Base-by-base conservation (phyloP, 2,888 invertebrate species). In the Copidosoma aretas region DNA sequence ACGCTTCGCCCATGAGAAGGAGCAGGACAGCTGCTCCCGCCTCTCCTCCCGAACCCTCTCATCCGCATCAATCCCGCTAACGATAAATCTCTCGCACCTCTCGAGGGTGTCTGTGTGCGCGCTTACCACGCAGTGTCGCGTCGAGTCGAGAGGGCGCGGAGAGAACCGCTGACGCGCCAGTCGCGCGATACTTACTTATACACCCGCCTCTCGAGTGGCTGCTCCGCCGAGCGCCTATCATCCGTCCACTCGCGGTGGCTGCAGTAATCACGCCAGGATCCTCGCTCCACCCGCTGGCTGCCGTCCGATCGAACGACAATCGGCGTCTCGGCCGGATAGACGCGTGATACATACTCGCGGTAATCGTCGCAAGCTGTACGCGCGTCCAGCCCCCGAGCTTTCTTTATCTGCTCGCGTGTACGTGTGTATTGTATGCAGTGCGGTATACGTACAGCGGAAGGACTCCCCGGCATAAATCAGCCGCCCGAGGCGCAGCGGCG, bases 81-180 rank as follows among this genome's bases (percentile, higher is more conserved):
- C 32, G 25, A 46, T 25, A 49, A 60, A 60, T 60, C 58, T 41
- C 21, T 41, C 21, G 58, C 58, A 15, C 59, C 19, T 32, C 39
- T 39, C 39, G n/a, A 21, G 19, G 8, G 21, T 15, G 49, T 10
- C 25, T 12, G 60, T 46, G 25, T n/a, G 22, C 43, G 41, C 63
- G 46, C 56, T 32, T 63, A 46, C 24, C 61, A 24, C 52, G 61
- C 46, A 53, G 53, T 25, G n/a, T 22, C 22, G 49, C 32, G 41
- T 46, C 12, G 17, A 4, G 39, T 14, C 15, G 53, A 24, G 25
- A 19, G 32, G 12, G 57, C 51, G 39, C n/a, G n/a, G n/a, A n/a
- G 15, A 15, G 69, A 71, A 76, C 73, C 72, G 75, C 76, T 75
- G 75, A 75, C 74, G 73, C 49, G 25, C 21, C 41, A 15, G n/a